Base-by-base conservation (phyloP, 2,888 invertebrate species). In the Frankliniella intonsa region DNA sequence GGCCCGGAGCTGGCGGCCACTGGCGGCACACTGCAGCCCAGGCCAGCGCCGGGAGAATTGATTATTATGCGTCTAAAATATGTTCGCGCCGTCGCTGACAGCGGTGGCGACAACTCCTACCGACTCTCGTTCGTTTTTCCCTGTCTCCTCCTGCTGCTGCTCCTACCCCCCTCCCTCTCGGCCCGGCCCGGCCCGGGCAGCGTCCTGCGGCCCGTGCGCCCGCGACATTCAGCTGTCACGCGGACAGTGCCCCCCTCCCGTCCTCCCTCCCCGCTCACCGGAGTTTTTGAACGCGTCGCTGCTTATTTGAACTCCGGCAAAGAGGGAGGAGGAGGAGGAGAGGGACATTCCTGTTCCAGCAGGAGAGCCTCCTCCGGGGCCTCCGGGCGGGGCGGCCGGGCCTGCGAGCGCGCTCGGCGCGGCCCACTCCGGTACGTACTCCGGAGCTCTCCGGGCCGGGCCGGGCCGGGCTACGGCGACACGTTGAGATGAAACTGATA, bases 401-500 rank as follows among this genome's bases (percentile, higher is more conserved):
- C n/a, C n/a, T n/a, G n/a, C 55, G 55, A 1, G 3, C 1, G 55
- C 55, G 55, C 55, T 12, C 17, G 0, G 14, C 55, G 14, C 19
- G 11, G 55, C 55, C 55, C 55, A 55, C 55, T 14, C 17, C 19
- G 55, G 17, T 14, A 19, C 55, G 55, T 55, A 14, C 17, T 55
- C 38, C 55, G 55, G 12, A 14, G 55, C 19, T 19, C 55, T 55
- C 55, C 55, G 1, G 80, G 62, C 79, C 17, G 19, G 80, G 55
- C 25, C 81, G 82, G 22, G 76, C 82, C 80, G 80, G 10, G 50
- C 11, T 7, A 69, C 76, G 51, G 55, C 19, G 50, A 49, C 62
- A 62, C 55, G 81, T 76, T 22, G 25, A 50, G 82, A 81, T 69
- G 80, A 80, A 80, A 82, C 81, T 81, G 81, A 65, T 81, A 82